These are phyloP conservation scores for Pentalonia nigronervosa DNA, from an alignment of 1,140 invertebrate genomes.

Conservation along the genomic window DNA sequence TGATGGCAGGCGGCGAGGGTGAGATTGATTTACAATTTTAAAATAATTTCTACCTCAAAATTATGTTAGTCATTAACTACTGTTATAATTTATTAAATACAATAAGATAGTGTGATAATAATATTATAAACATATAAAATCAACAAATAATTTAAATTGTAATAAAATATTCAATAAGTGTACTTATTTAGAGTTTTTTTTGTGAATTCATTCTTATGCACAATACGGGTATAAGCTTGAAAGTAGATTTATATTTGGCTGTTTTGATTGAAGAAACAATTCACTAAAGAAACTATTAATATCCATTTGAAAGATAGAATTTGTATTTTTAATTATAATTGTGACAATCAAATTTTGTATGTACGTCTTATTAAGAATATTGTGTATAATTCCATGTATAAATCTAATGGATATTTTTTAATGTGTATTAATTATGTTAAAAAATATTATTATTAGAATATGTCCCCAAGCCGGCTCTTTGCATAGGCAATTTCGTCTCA, in stretches of 20 bases:
- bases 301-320: background rate
- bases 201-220: background rate
- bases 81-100: background rate
- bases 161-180: background rate
- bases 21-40: too few species aligned
- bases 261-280: background rate
- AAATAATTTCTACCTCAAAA: too few species aligned
- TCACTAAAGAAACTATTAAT: background rate
- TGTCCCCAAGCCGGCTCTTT: too few species aligned
- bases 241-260: too few species aligned
- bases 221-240: background rate
- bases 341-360: too few species aligned
- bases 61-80: background rate
- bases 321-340: background rate
- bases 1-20: accelerated
- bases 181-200: background rate
- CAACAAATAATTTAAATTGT: background rate
- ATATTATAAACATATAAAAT: background rate
- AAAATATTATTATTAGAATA: too few species aligned
- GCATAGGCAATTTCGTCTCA: too few species aligned
- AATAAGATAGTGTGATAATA: background rate
- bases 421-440: too few species aligned
- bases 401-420: too few species aligned
- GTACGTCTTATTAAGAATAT: too few species aligned
- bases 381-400: too few species aligned